Percentiles rank a stretch among this genome's conserved stretches.
Conservation (phyloP, 2,797 vertebrate species). For the Leucoraja ocellata region DNA sequence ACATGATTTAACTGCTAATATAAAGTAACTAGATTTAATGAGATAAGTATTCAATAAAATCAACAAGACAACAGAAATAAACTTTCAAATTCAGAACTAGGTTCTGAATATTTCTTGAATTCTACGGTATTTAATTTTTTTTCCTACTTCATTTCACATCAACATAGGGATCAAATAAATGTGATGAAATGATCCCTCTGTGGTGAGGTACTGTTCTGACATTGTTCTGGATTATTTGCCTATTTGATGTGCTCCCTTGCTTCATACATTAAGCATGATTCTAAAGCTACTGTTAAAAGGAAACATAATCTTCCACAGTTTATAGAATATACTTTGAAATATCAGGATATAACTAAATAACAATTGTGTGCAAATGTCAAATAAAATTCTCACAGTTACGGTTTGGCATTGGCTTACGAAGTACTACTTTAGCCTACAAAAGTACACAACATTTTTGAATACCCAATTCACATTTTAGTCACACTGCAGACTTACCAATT, state of each 20-base stretch:
- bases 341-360: not conserved
- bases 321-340: not conserved
- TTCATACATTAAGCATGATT: not conserved
- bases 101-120: not conserved
- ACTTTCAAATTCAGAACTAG: conserved; percentile 7
- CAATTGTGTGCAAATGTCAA: not conserved
- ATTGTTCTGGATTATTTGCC: not conserved
- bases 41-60: not conserved
- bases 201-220: not conserved
- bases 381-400: no score
- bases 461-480: conserved; percentile 8
- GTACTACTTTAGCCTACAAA: not conserved
- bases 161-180: not conserved
- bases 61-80: not conserved
- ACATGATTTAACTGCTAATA: not conserved
- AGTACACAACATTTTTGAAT: not conserved
- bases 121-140: not conserved
- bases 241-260: not conserved
- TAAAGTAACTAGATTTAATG: not conserved
- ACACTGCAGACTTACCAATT: conserved; percentile 39
- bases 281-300: not conserved
- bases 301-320: no score
- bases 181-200: not conserved
- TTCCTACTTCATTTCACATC: not conserved
- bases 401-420: not conserved